These are phyloP conservation scores for Metaphire vulgaris DNA, from an alignment of 1,140 invertebrate genomes.

Conservation along the genomic window DNA sequence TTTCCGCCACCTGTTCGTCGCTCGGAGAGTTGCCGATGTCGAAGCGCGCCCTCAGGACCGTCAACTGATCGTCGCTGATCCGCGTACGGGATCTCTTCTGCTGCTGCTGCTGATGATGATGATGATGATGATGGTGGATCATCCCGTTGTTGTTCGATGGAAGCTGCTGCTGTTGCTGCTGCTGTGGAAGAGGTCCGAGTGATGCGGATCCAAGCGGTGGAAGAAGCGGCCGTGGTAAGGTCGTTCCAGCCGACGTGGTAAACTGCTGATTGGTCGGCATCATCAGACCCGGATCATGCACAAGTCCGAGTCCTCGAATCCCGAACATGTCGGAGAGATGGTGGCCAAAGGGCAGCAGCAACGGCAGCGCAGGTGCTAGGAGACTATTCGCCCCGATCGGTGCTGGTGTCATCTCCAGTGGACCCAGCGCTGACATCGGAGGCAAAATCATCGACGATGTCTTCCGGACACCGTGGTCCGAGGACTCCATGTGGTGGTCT, in stretches of 20 bases:
- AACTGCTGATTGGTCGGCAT: conserved; percentile 26
- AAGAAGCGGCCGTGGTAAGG: conserved; percentile 56
- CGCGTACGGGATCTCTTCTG: conserved; percentile 92
- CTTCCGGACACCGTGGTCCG: not conserved
- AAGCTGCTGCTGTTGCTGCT: conserved; percentile 52
- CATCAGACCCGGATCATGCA: not conserved
- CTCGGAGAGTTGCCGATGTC: conserved; percentile 98
- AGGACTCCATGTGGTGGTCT: too few species aligned
- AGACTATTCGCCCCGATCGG: too few species aligned
- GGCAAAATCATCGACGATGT: conserved; percentile 36
- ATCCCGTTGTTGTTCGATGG: too few species aligned
- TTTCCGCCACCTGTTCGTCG: conserved; percentile 80
- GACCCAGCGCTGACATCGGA: conserved; percentile 41
- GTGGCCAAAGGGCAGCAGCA: conserved; percentile 70
- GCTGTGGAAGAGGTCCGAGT: conserved; percentile 33
- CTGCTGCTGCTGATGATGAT: conserved; percentile 15
- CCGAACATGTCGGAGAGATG: not conserved
- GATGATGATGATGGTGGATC: too few species aligned
- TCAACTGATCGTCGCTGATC: conserved; percentile 94
- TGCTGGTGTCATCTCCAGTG: conserved; percentile 58
- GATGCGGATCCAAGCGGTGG: too few species aligned
- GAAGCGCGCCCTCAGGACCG: conserved; percentile 90
- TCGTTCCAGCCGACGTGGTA: too few species aligned
- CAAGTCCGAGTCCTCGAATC: conserved; percentile 16
- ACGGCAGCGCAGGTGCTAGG: conserved; percentile 64